phyloP scores from a whole-genome alignment of 1,140 invertebrate genomes.

The Drosophila pruinosa region DNA sequence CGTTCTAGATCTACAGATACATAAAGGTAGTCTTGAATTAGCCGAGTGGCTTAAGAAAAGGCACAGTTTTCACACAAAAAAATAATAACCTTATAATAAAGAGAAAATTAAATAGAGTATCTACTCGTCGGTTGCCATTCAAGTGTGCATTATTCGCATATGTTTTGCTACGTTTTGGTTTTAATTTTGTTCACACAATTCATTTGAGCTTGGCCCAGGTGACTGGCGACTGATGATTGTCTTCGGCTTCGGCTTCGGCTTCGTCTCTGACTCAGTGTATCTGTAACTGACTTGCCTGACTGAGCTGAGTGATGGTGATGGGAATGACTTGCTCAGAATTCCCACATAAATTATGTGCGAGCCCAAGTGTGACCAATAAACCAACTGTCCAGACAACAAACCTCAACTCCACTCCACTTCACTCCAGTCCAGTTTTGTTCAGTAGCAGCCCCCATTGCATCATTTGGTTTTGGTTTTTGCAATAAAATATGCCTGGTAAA shows the following conservation, averaged over 20 bases:
- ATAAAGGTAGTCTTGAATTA: no score
- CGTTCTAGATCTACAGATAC: no score
- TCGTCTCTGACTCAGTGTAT: conserved; percentile 38
- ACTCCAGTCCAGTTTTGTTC: background rate
- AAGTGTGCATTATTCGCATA: conserved; percentile 19
- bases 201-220: conserved; percentile 74
- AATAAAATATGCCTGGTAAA: conserved; percentile 81
- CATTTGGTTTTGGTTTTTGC: conserved; percentile 49
- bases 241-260: conserved; percentile 4
- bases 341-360: conserved; percentile 82
- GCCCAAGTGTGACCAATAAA: conserved; percentile 82
- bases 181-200: conserved; percentile 79
- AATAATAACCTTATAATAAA: background rate
- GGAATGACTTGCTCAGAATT: conserved; percentile 75
- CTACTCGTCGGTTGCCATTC: background rate
- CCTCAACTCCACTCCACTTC: conserved; percentile 36
- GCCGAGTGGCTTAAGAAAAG: background rate
- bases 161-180: conserved; percentile 67
- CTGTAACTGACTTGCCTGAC: conserved; percentile 51
- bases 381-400: conserved; percentile 74
- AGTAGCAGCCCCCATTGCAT: conserved; percentile 7
- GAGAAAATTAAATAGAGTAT: conserved; percentile 10
- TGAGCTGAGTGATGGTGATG: conserved; percentile 68
- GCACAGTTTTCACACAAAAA: background rate
- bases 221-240: conserved; percentile 61